Percentiles rank a stretch among this genome's conserved stretches.
These are phyloP conservation scores for Parazoanthus swiftii DNA, from an alignment of 92 coral and sea anemone species.

Conservation along the genomic window DNA sequence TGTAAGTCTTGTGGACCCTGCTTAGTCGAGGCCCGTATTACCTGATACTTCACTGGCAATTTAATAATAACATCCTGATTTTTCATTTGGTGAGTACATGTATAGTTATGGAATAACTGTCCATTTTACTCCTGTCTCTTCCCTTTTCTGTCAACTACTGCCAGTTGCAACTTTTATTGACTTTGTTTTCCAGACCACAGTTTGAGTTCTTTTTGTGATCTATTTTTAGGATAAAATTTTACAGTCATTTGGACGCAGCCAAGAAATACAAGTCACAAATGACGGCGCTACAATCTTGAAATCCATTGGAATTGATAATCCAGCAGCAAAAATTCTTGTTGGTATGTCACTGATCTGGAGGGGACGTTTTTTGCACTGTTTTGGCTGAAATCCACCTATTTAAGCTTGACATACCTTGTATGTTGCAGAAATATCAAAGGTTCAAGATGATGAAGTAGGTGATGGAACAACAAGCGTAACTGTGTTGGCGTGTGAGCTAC, in stretches of 20 bases:
- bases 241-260: conserved; percentile 83
- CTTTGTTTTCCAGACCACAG: background rate
- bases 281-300: conserved; percentile 98
- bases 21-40: too few species aligned
- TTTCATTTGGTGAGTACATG: too few species aligned
- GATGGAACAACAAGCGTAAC: conserved; percentile 99
- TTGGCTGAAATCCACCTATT: too few species aligned
- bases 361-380: background rate
- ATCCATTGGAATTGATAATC: conserved; percentile 95
- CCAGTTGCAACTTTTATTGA: too few species aligned
- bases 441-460: conserved; percentile 99
- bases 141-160: background rate
- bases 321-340: conserved; percentile 97
- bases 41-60: too few species aligned
- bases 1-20: too few species aligned
- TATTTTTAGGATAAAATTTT: conserved; percentile 86
- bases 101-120: too few species aligned
- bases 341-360: conserved; percentile 55
- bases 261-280: conserved; percentile 96
- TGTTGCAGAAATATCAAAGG: conserved; percentile 84
- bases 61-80: too few species aligned
- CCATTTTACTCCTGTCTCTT: too few species aligned
- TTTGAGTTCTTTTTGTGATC: background rate
- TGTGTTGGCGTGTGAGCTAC: conserved; percentile 91
- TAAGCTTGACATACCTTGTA: background rate